Percentiles rank a stretch among this genome's conserved stretches.
Conservation (phyloP, 2,888 invertebrate species). For the Barypeithes pellucidus region DNA sequence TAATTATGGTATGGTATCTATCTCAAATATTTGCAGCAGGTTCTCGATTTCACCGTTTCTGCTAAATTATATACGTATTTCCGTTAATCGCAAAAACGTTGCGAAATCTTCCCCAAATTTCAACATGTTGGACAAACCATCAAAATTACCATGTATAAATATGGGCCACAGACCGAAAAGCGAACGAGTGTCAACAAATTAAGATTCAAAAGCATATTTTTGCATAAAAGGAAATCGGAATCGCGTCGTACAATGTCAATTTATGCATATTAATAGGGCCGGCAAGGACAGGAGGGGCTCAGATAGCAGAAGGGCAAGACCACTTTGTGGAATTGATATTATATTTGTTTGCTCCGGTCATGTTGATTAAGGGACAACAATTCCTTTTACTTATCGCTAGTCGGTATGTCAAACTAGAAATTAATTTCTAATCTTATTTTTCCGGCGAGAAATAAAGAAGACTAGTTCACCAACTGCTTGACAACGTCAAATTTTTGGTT, state of each 20-base stretch:
- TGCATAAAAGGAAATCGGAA: conserved; percentile 63
- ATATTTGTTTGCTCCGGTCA: neutral
- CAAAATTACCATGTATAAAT: conserved; percentile 60
- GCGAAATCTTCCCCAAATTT: conserved; percentile 43
- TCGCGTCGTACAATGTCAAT: conserved; percentile 64
- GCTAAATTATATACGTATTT: no score
- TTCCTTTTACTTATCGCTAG: no score
- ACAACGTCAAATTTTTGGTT: no score
- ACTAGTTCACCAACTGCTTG: no score
- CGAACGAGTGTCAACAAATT: conserved; percentile 62
- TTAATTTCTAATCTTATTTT: no score
- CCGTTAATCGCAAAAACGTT: no score
- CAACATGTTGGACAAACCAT: conserved; percentile 55
- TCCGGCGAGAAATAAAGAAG: no score
- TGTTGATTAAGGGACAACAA: neutral
- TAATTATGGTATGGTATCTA: no score
- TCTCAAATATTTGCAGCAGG: no score
- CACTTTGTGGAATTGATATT: conserved; percentile 5
- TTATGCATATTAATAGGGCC: conserved; percentile 65
- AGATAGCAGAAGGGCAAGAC: conserved; percentile 18
- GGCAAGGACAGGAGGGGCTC: conserved; percentile 14
- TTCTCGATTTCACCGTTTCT: no score
- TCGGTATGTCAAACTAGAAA: no score
- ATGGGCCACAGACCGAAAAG: conserved; percentile 48
- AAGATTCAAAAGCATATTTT: conserved; percentile 65